Evolutionary conservation across 1,140 invertebrate genomes (phyloP), one percentile per base, ranked within the genome.

Genomic region (Tetraneura akinire): DNA sequence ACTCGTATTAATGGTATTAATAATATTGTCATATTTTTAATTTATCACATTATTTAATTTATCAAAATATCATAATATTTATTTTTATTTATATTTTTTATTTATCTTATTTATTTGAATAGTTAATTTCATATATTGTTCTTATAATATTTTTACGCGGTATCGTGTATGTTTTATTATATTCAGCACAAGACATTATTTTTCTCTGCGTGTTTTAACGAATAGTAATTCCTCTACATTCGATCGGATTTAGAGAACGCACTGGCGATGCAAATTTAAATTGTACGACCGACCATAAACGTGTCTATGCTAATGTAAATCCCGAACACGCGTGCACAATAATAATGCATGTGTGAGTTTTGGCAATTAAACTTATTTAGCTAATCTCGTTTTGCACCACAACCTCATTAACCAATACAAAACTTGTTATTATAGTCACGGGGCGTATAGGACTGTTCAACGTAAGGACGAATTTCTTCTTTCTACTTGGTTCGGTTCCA

Each of bases 331-430:
- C 37, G 10, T 66, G 37, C 11, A 23, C 37, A 45, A 45, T n/a
- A n/a, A n/a, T n/a, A n/a, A 16, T 42, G 21, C n/a, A 23, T 37
- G 11, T 21, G 37, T 21, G n/a, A 68, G 64, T 45, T 57, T 74
- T 23, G 32, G 51, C 71, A 74, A 74, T 74, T 74, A 74, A 74
- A 74, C 71, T 74, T 74, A 74, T 74, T 74, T 74, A 74, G 71
- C 32, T 23, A 74, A 74, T 74, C 71, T 74, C 51, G 71, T 57
- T 74, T 74, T 57, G 71, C 47, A 57, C 71, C 71, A 37, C n/a
- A 37, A 74, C 29, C 71, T 55, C 70, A 51, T 73, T 73, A 73
- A 55, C 71, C 53, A 74, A 74, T 53, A 68, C 71, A n/a, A 21
- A 32, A 74, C 51, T 57, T 21, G 53, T 37, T 55, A 74, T 74